Evolutionary conservation across 2,113 vertebrate species (phyloP).

Genomic region (Hypocryptadius cinnamomeus): DNA sequence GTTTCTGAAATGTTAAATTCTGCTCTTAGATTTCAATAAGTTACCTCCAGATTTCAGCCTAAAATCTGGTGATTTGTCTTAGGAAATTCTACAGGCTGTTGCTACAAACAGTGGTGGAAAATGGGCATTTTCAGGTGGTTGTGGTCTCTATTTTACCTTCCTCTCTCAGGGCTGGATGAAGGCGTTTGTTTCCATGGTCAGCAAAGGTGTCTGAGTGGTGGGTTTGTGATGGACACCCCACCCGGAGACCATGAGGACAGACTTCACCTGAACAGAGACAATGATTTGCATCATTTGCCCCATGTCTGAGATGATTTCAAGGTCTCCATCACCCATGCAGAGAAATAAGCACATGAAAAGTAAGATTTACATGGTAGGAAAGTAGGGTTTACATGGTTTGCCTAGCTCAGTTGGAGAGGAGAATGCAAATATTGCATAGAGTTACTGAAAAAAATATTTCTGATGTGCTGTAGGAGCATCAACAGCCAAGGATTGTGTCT

Average conservation of each 20-base stretch:
- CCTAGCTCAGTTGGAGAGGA: not conserved
- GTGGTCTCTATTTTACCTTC: not conserved
- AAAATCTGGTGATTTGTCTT: not conserved
- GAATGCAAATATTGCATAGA: not conserved
- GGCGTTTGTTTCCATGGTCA: not conserved
- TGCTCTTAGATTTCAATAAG: not conserved
- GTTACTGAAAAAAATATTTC: not conserved
- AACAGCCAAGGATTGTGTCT: not conserved
- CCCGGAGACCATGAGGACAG: not conserved
- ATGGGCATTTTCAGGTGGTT: not conserved
- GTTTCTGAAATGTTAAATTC: not conserved
- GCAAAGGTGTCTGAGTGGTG: not conserved
- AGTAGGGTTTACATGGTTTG: not conserved
- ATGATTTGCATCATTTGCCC: not conserved
- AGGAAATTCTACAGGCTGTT: not conserved
- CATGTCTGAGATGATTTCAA: not conserved
- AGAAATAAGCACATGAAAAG: not conserved
- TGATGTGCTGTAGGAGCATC: not conserved
- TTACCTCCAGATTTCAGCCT: not conserved
- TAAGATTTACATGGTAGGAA: not conserved
- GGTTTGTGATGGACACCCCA: not conserved
- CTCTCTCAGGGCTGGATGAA: not conserved
- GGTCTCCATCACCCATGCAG: not conserved
- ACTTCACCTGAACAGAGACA: not conserved
- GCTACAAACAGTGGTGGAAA: not conserved